phyloP scores from a whole-genome alignment of 2,113 vertebrate genomes.

The Mobula birostris region DNA sequence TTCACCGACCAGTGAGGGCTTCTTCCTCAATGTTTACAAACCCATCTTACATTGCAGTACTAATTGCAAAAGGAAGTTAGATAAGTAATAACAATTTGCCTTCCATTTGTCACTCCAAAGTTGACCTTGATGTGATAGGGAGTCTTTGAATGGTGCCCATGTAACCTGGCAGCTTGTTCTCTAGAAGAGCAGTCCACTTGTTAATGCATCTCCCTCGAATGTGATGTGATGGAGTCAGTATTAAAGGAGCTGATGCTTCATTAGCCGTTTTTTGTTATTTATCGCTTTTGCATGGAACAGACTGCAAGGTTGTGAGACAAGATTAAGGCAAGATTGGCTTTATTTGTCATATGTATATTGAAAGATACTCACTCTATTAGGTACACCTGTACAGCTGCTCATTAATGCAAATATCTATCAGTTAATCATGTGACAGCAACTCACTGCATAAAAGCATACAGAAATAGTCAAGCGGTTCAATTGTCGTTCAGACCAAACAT shows the following conservation, averaged over 20 bases:
- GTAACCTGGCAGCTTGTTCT: neutral
- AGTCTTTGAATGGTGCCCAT: neutral
- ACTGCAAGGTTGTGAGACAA: neutral
- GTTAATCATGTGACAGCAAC: too few species aligned
- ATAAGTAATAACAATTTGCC: neutral
- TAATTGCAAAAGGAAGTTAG: neutral
- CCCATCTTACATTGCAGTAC: neutral
- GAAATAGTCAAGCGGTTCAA: too few species aligned
- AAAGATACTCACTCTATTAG: too few species aligned
- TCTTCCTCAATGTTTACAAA: neutral
- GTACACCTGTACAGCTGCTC: too few species aligned
- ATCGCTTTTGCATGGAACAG: neutral
- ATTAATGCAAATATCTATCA: too few species aligned
- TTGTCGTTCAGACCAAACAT: too few species aligned
- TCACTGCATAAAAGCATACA: too few species aligned
- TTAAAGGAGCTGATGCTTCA: neutral
- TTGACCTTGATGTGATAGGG: neutral
- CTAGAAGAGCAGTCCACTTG: neutral
- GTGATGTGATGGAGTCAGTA: neutral
- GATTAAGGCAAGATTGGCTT: too few species aligned
- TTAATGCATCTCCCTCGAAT: neutral
- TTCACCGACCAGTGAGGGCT: neutral
- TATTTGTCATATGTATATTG: too few species aligned
- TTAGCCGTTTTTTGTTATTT: neutral
- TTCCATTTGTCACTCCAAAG: neutral